These are phyloP conservation scores for Tetrapedia diversipes DNA, from an alignment of 2,888 invertebrate genomes.

Conservation along the genomic window DNA sequence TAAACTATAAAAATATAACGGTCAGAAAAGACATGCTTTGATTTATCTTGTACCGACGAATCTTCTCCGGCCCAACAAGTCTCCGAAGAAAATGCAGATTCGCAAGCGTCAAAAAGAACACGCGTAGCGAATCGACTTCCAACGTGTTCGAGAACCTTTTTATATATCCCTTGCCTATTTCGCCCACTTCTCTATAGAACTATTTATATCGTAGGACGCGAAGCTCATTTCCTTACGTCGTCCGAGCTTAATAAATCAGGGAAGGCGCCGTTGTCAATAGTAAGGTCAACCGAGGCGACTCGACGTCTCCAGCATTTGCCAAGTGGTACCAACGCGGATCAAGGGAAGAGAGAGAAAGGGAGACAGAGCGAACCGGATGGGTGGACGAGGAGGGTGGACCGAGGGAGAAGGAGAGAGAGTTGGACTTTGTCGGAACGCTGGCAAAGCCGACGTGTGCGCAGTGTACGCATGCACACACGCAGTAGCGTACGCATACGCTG, in stretches of 20 bases:
- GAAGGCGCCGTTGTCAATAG: constrained; percentile 68
- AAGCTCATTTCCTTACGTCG: constrained; percentile 64
- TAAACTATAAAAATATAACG: too few relatives aligned
- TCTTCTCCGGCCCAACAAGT: too few relatives aligned
- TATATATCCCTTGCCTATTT: neutral
- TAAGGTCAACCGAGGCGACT: constrained; percentile 73
- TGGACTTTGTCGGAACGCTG: constrained; percentile 39
- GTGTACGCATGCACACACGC: constrained; percentile 39
- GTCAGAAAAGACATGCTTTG: too few relatives aligned
- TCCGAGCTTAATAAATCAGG: constrained; percentile 69
- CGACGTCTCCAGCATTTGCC: constrained; percentile 72
- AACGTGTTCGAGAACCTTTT: neutral
- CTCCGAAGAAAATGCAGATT: too few relatives aligned
- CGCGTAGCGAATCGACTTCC: neutral
- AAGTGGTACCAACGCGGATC: constrained; percentile 64
- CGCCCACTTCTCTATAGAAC: constrained; percentile 6
- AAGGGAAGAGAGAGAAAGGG: neutral
- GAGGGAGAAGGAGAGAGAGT: constrained; percentile 37
- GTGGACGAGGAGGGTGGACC: neutral
- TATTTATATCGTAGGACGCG: constrained; percentile 44
- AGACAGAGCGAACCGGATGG: too few relatives aligned
- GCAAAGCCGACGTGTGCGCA: constrained; percentile 46
- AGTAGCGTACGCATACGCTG: constrained; percentile 26
- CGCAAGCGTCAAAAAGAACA: neutral
- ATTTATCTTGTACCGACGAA: too few relatives aligned